A percentile compares a stretch with the other conserved stretches of the same genome.
Conservation (phyloP, 2,113 vertebrate genomes). For the Rhipidura dahli region DNA sequence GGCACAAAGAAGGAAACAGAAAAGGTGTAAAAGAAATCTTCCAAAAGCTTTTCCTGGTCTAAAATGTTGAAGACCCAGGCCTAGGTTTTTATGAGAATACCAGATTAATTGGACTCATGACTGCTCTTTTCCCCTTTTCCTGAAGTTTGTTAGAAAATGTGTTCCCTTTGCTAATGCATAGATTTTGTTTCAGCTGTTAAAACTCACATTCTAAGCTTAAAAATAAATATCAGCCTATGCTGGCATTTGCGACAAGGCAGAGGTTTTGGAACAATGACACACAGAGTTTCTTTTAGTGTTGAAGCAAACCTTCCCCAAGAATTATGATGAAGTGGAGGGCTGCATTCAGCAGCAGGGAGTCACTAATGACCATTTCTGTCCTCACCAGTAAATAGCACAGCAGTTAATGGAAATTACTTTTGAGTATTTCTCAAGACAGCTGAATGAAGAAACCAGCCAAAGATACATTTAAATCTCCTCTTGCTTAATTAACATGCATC, state of each 20-base stretch:
- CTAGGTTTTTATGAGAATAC: not conserved
- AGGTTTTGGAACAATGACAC: not conserved
- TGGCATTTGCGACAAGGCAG: not conserved
- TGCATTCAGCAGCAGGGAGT: constrained; percentile 12
- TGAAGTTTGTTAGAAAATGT: not conserved
- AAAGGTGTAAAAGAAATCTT: not conserved
- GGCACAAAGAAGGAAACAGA: not conserved
- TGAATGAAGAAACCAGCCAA: constrained; percentile 2
- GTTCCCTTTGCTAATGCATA: not conserved
- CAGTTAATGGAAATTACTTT: constrained; percentile 36
- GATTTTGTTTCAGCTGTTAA: constrained; percentile 7
- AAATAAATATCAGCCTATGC: not conserved
- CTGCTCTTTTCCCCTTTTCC: not conserved
- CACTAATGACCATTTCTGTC: constrained; percentile 18
- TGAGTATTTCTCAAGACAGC: not conserved
- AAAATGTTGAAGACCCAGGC: not conserved
- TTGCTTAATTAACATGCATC: constrained; percentile 30
- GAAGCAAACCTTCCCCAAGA: not conserved
- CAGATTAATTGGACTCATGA: not conserved
- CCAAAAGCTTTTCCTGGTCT: not conserved
- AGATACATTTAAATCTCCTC: not conserved
- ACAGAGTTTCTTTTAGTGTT: not conserved
- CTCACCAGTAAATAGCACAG: constrained; percentile 17
- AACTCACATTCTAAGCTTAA: not conserved
- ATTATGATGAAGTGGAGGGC: not conserved